Percentiles rank a stretch among this genome's conserved stretches.
Conservation (phyloP, 2,888 invertebrate species). For the Andrena bicolor region DNA sequence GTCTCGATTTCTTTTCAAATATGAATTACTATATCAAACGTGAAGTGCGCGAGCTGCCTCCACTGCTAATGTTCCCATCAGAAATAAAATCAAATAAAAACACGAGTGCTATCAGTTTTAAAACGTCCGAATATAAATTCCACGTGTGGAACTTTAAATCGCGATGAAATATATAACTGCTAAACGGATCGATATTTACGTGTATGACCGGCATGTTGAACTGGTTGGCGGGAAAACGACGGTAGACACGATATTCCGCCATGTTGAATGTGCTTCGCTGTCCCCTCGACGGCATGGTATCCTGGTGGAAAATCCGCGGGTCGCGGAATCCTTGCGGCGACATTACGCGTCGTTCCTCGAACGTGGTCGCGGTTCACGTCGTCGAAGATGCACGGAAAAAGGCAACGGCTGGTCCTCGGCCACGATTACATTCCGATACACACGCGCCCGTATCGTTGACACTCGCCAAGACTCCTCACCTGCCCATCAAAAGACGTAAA, state of each 20-base stretch:
- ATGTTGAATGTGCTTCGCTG: slow-evolving; percentile 45
- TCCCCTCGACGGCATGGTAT: slow-evolving; percentile 68
- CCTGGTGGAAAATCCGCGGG: slow-evolving; percentile 81
- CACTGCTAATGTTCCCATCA: too few relatives aligned
- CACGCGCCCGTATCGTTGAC: slow-evolving; percentile 80
- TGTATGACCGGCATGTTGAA: slow-evolving; percentile 6
- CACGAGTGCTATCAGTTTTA: too few relatives aligned
- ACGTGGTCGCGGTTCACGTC: slow-evolving; percentile 54
- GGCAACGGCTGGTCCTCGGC: slow-evolving; percentile 64
- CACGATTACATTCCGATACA: slow-evolving; percentile 63
- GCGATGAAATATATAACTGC: neutral
- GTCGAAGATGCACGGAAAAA: slow-evolving; percentile 62
- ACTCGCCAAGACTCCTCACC: slow-evolving; percentile 85
- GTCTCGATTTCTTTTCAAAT: too few relatives aligned
- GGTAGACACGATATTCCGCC: slow-evolving; percentile 9
- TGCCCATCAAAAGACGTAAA: slow-evolving; percentile 85
- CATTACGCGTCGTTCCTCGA: slow-evolving; percentile 76
- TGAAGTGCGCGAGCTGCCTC: too few relatives aligned
- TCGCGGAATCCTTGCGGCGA: slow-evolving; percentile 83
- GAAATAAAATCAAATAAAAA: too few relatives aligned
- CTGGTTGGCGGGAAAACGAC: neutral
- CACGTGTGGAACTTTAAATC: too few relatives aligned
- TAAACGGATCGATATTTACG: neutral
- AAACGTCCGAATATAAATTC: too few relatives aligned
- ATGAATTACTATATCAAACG: too few relatives aligned